These are phyloP conservation scores for Pelecanus crispus DNA, from an alignment of 2,113 vertebrate genomes.

Conservation along the genomic window DNA sequence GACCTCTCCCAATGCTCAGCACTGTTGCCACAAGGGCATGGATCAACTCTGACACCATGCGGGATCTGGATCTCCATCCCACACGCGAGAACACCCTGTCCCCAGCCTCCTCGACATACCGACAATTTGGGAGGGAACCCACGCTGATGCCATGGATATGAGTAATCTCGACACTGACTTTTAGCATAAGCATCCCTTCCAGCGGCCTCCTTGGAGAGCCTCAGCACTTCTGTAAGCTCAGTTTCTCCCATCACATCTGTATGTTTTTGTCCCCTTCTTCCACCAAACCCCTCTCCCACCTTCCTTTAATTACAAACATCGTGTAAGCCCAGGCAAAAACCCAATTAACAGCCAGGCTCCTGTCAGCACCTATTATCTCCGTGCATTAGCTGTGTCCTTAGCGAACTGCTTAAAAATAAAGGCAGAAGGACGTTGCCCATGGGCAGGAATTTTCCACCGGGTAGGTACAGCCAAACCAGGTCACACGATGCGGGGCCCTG, in stretches of 20 bases:
- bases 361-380: conserved; percentile 55
- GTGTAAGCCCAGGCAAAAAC: not conserved
- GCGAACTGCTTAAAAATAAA: not conserved
- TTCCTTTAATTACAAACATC: not conserved
- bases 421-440: not conserved
- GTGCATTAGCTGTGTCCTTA: not conserved
- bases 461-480: not conserved
- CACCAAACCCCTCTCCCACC: not conserved
- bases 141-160: not conserved
- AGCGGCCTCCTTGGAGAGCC: not conserved
- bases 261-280: not conserved
- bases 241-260: not conserved
- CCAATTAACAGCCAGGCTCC: conserved; percentile 25
- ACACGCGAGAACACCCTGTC: not conserved
- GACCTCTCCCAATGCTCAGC: not conserved
- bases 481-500: not conserved
- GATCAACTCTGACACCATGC: not conserved
- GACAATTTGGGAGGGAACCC: not conserved
- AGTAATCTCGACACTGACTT: not conserved
- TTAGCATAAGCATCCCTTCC: not conserved
- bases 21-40: not conserved
- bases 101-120: not conserved
- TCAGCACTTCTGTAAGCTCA: not conserved
- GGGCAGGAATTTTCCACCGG: conserved; percentile 19
- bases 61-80: not conserved